Percentiles rank a stretch among this genome's conserved stretches.
phyloP scores from a whole-genome alignment of 1,140 invertebrate species.

The Polypedilum pembai region DNA sequence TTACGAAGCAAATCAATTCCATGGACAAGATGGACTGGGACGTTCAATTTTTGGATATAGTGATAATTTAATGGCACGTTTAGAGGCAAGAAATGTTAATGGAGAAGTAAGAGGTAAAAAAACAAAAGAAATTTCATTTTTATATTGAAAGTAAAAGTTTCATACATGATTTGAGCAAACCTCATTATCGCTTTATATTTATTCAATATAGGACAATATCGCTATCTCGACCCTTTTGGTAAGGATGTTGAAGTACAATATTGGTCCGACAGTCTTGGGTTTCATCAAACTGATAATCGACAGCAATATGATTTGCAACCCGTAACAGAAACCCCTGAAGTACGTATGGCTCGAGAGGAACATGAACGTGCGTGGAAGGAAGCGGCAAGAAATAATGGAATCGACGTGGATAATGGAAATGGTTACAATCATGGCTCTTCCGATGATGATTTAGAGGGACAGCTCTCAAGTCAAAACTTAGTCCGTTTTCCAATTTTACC shows the following conservation, averaged over 20 bases:
- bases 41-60: constrained; percentile 57
- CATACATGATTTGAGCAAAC: too few species aligned
- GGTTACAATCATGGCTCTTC: constrained; percentile 38
- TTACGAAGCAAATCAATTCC: constrained; percentile 55
- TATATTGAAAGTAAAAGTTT: too few species aligned
- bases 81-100: constrained; percentile 41
- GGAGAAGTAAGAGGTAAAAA: constrained; percentile 38
- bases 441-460: constrained; percentile 36
- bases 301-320: constrained; percentile 51
- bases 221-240: constrained; percentile 42
- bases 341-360: constrained; percentile 52
- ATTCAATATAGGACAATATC: constrained; percentile 35
- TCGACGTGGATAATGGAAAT: constrained; percentile 45
- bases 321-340: constrained; percentile 51
- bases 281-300: constrained; percentile 59
- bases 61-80: constrained; percentile 55
- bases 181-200: not conserved
- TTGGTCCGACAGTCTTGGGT: constrained; percentile 54
- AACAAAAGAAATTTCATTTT: not conserved
- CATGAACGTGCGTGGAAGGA: constrained; percentile 55
- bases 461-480: not conserved
- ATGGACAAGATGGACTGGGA: constrained; percentile 56
- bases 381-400: constrained; percentile 48
- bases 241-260: constrained; percentile 48
- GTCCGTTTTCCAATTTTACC: not conserved